These are phyloP conservation scores for Leguminivora glycinivorella DNA, from an alignment of 1,140 invertebrate species.

Conservation along the genomic window DNA sequence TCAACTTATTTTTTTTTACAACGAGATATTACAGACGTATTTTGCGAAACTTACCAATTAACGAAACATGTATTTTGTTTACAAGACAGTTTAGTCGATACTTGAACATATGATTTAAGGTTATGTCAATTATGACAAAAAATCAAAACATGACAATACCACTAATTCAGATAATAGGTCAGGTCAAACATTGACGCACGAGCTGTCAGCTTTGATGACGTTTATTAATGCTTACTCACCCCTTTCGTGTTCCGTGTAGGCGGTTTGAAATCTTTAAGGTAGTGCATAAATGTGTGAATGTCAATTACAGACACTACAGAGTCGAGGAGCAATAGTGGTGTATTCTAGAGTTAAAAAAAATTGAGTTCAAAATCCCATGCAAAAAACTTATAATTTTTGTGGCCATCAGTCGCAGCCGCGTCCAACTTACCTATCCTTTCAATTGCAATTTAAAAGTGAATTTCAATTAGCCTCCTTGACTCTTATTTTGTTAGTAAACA, in stretches of 20 bases:
- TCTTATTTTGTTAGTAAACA: neutral
- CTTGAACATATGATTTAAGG: too few relatives aligned
- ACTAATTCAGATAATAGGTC: neutral
- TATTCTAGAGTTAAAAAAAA: neutral
- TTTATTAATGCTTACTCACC: conserved; percentile 7
- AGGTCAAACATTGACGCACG: conserved; percentile 22
- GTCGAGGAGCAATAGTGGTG: neutral
- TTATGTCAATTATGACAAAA: neutral
- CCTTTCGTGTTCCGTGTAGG: neutral
- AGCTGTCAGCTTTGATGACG: conserved; percentile 6
- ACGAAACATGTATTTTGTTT: too few relatives aligned
- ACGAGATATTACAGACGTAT: too few relatives aligned
- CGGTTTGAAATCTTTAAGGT: neutral
- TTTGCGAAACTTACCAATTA: too few relatives aligned
- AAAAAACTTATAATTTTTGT: neutral
- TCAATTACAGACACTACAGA: neutral
- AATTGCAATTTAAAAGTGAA: neutral
- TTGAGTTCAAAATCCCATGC: neutral
- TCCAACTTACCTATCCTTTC: too few relatives aligned
- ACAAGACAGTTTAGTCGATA: too few relatives aligned
- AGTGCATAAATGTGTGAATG: neutral
- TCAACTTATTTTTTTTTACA: too few relatives aligned
- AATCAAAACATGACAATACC: conserved; percentile 13
- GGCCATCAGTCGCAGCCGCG: too few relatives aligned
- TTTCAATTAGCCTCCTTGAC: conserved; percentile 7